Evolutionary conservation across 2,797 vertebrate species (phyloP).

Genomic region (Choloepus didactylus): DNA sequence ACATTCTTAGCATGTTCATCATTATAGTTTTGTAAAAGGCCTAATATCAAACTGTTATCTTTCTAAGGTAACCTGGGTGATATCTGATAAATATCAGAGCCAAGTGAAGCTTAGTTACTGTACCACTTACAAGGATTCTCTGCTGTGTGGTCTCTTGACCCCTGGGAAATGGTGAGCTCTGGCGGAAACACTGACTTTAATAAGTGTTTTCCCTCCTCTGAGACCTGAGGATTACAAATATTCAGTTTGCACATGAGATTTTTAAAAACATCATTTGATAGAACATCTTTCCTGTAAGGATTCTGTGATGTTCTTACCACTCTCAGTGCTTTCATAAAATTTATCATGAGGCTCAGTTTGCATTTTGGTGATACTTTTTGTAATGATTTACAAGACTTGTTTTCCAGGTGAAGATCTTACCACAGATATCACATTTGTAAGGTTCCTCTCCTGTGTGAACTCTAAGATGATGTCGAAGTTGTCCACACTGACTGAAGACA

Average conservation of each 20-base stretch:
- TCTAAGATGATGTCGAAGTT: neutral
- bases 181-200: neutral
- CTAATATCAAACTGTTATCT: neutral
- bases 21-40: neutral
- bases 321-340: neutral
- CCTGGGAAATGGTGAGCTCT: too few relatives aligned
- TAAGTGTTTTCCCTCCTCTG: neutral
- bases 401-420: slow-evolving; percentile 3
- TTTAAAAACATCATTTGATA: neutral
- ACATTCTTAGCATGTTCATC: neutral
- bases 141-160: neutral
- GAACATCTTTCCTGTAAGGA: neutral
- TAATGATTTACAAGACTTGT: neutral
- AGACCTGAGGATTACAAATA: neutral
- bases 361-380: too few relatives aligned
- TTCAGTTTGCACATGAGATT: neutral
- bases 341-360: neutral
- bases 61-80: neutral
- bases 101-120: neutral
- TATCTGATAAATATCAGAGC: neutral
- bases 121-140: neutral
- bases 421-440: slow-evolving; percentile 37
- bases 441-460: slow-evolving; percentile 46
- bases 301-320: neutral
- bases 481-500: neutral